A percentile compares a stretch with the other conserved stretches of the same genome.
Conservation (phyloP, 2,888 invertebrate genomes). For the Lepidocyrtoides sp. region DNA sequence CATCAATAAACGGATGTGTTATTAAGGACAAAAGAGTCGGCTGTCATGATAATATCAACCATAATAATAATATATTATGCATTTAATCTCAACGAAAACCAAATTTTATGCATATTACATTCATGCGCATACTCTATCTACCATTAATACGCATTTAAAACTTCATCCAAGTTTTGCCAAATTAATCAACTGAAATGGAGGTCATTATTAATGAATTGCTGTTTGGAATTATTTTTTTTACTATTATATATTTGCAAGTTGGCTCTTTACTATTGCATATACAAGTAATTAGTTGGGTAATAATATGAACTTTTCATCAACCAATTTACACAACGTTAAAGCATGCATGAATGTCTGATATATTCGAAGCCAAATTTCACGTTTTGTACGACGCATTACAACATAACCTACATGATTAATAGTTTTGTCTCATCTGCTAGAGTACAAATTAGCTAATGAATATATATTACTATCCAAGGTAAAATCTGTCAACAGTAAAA, state of each 20-base stretch:
- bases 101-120: neutral
- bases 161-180: constrained; percentile 15
- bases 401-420: too few relatives aligned
- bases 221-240: constrained; percentile 24
- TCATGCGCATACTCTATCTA: neutral
- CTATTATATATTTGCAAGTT: neutral
- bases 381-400: neutral
- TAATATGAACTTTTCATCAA: constrained; percentile 1
- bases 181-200: neutral
- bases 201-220: constrained; percentile 25
- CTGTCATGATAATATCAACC: neutral
- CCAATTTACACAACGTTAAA: neutral
- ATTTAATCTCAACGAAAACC: too few relatives aligned
- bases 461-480: constrained; percentile 28
- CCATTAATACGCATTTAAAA: neutral
- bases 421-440: too few relatives aligned
- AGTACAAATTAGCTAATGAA: neutral
- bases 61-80: neutral
- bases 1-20: neutral
- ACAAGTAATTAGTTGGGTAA: neutral
- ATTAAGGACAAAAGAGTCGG: constrained; percentile 21
- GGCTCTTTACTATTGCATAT: too few relatives aligned
- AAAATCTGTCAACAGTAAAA: constrained; percentile 17
- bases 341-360: neutral
- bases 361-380: neutral